Conservation (phyloP, 2,797 vertebrate genomes). For the Zalophus californianus region DNA sequence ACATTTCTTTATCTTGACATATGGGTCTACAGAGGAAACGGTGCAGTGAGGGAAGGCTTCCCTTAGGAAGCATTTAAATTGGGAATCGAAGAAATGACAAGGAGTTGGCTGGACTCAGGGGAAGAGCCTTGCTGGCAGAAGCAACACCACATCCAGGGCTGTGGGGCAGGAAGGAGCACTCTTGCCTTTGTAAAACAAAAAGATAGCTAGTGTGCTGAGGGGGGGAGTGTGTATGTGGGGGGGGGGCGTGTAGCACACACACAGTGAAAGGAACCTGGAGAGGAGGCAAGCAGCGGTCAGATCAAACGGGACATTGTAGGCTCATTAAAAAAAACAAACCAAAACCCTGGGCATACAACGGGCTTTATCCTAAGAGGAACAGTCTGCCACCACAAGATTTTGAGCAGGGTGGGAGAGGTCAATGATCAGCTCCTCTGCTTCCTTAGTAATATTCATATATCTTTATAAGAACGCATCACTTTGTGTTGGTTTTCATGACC, state of each 20-base stretch:
- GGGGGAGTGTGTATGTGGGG: neutral
- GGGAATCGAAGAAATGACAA: constrained; percentile 28
- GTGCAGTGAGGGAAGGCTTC: neutral
- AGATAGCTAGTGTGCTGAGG: neutral
- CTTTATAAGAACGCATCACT: neutral
- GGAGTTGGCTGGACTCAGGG: constrained; percentile 15
- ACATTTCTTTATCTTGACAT: neutral
- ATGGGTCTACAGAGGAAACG: neutral
- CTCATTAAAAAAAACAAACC: neutral
- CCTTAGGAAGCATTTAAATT: constrained; percentile 20
- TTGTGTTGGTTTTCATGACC: neutral
- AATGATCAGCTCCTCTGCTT: neutral
- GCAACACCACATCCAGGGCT: neutral
- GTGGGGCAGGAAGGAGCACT: constrained; percentile 52
- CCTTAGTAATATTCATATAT: neutral
- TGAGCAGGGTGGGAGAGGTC: neutral
- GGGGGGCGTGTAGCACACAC: neutral
- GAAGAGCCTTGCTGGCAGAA: constrained; percentile 23
- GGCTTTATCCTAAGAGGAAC: constrained; percentile 8
- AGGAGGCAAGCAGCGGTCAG: neutral
- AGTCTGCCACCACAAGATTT: neutral
- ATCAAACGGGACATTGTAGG: neutral
- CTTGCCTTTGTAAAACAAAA: constrained; percentile 39
- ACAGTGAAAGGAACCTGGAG: neutral
- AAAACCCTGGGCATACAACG: neutral